phyloP scores from a whole-genome alignment of 2,113 vertebrate genomes.

The Ammodytes marinus region DNA sequence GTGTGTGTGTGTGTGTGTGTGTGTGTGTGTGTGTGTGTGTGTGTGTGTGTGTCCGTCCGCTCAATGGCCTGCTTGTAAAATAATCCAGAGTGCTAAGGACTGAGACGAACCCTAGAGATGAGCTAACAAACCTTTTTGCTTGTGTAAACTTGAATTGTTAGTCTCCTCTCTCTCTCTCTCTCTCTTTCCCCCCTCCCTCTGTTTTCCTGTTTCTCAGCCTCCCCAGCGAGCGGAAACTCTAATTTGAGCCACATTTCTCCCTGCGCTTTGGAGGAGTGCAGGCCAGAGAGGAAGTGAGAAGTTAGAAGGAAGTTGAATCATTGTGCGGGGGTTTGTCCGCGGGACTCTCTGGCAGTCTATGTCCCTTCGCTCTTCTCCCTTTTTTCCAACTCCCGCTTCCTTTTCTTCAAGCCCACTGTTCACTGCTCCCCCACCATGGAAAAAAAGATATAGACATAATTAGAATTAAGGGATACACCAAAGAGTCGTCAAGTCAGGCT shows the following conservation, averaged over 20 bases:
- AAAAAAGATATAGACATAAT: conserved; percentile 19
- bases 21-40: conserved; percentile 30
- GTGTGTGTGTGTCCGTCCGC: conserved; percentile 12
- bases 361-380: conserved; percentile 7
- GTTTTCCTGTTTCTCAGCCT: conserved; percentile 78
- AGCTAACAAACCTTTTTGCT: conserved; percentile 65
- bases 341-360: conserved; percentile 55
- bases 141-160: conserved; percentile 67
- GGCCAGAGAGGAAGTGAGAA: conserved; percentile 80
- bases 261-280: conserved; percentile 64
- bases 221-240: conserved; percentile 82
- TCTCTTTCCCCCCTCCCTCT: conserved; percentile 62
- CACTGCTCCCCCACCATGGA: neutral
- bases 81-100: conserved; percentile 22
- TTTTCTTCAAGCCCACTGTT: conserved; percentile 22
- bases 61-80: conserved; percentile 17
- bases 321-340: conserved; percentile 64
- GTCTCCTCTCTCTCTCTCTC: conserved; percentile 26
- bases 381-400: conserved; percentile 24
- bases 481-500: conserved; percentile 9
- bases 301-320: conserved; percentile 83
- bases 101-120: conserved; percentile 41
- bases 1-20: conserved; percentile 14
- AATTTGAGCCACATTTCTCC: conserved; percentile 85
- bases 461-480: conserved; percentile 16